These are phyloP conservation scores for Micromesistius poutassou DNA, from an alignment of 2,797 vertebrate genomes.

Conservation along the genomic window DNA sequence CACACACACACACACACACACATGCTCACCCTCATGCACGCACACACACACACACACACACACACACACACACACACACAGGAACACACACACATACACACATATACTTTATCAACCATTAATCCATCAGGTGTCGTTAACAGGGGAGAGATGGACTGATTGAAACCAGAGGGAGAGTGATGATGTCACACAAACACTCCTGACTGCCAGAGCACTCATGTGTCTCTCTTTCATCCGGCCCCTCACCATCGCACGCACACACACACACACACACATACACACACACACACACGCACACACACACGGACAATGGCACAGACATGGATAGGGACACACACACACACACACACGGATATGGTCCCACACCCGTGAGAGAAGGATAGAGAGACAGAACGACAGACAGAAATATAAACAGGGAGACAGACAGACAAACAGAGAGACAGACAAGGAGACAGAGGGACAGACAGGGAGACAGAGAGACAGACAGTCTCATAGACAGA, in stretches of 20 bases:
- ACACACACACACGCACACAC: background rate
- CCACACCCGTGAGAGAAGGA: background rate
- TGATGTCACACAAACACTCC: constrained; percentile 70
- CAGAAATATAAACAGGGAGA: too few relatives aligned
- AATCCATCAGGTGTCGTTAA: constrained; percentile 75
- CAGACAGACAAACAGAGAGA: too few relatives aligned
- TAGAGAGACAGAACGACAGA: background rate
- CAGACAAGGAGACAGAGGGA: too few relatives aligned
- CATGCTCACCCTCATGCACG: constrained; percentile 25
- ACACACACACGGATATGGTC: constrained; percentile 2
- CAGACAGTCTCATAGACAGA: background rate
- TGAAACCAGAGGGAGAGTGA: constrained; percentile 71
- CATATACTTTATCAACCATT: constrained; percentile 67
- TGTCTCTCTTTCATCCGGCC: constrained; percentile 56
- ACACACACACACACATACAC: constrained; percentile 8
- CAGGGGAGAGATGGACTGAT: constrained; percentile 64
- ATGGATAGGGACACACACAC: constrained; percentile 1
- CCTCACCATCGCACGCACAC: constrained; percentile 27
- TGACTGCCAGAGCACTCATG: constrained; percentile 46
- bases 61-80: constrained; percentile 21
- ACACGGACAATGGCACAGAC: constrained; percentile 13
- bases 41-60: constrained; percentile 22
- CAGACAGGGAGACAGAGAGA: too few relatives aligned
- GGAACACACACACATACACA: background rate
- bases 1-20: constrained; percentile 27